A percentile compares a stretch with the other conserved stretches of the same genome.
Conservation (phyloP, 2,797 vertebrate species). For the Rhynchonycteris naso region DNA sequence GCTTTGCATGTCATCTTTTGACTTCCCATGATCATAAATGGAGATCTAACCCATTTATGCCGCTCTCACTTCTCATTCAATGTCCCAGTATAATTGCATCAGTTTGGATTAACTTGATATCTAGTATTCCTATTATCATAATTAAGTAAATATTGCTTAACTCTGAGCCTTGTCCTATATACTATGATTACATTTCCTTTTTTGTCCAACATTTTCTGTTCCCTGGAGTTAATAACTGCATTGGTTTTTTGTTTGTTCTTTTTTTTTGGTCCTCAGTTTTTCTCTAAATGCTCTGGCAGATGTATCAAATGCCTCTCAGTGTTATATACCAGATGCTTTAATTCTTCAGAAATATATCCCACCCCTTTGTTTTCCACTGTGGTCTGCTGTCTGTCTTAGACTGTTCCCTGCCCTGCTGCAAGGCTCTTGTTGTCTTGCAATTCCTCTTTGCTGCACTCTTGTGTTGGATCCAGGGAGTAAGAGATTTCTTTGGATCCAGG, state of each 20-base stretch:
- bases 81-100: background rate
- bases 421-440: background rate
- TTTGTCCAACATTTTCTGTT: slow-evolving; percentile 43
- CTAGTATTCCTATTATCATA: background rate
- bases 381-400: background rate
- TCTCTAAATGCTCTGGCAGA: background rate
- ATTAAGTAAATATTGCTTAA: slow-evolving; percentile 19
- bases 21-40: background rate
- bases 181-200: slow-evolving; percentile 14
- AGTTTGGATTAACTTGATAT: background rate
- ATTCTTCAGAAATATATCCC: background rate
- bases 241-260: background rate
- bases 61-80: background rate
- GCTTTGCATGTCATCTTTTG: background rate
- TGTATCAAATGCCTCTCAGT: background rate
- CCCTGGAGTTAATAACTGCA: slow-evolving; percentile 14
- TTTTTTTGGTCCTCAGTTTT: background rate
- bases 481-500: background rate
- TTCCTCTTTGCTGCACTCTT: background rate
- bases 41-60: background rate
- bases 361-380: background rate
- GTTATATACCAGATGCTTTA: background rate
- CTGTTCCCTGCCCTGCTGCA: background rate
- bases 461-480: background rate
- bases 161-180: background rate